phyloP scores from a whole-genome alignment of 2,888 invertebrate genomes.

The Luperina nickerlii region DNA sequence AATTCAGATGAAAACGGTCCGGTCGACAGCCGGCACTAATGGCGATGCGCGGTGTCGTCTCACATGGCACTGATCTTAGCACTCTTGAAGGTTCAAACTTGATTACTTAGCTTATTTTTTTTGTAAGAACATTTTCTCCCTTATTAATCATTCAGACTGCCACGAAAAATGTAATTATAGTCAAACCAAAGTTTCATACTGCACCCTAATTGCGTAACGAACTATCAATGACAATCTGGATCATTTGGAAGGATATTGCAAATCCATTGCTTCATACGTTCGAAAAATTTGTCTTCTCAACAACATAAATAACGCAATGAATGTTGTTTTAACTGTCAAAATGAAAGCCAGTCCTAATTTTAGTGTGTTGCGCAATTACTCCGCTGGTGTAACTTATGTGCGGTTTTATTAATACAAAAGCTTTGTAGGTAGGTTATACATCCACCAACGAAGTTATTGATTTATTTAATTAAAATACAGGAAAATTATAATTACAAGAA shows the following conservation, averaged over 20 bases:
- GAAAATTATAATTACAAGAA: not conserved
- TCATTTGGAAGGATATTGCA: too few relatives aligned
- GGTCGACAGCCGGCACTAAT: conserved; percentile 42
- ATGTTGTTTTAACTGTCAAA: too few relatives aligned
- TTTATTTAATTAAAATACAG: not conserved
- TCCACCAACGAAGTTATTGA: not conserved
- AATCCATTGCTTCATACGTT: too few relatives aligned
- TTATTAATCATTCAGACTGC: not conserved
- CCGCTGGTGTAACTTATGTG: not conserved
- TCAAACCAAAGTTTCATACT: not conserved
- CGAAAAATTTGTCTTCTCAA: too few relatives aligned
- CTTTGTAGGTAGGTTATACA: not conserved
- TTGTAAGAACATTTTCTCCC: not conserved
- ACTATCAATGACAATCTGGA: too few relatives aligned
- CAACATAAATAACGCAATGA: too few relatives aligned
- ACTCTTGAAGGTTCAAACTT: conserved; percentile 18
- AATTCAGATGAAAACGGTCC: conserved; percentile 49
- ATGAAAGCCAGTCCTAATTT: too few relatives aligned
- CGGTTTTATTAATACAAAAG: not conserved
- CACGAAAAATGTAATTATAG: not conserved
- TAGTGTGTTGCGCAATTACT: too few relatives aligned
- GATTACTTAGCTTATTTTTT: conserved; percentile 13
- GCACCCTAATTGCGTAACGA: not conserved
- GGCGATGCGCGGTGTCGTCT: conserved; percentile 30
- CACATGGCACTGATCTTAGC: conserved; percentile 56